Evolutionary conservation across 2,113 vertebrate genomes (phyloP), one percentile per base, ranked within the genome.

Genomic region (Paramormyrops kingsleyae): DNA sequence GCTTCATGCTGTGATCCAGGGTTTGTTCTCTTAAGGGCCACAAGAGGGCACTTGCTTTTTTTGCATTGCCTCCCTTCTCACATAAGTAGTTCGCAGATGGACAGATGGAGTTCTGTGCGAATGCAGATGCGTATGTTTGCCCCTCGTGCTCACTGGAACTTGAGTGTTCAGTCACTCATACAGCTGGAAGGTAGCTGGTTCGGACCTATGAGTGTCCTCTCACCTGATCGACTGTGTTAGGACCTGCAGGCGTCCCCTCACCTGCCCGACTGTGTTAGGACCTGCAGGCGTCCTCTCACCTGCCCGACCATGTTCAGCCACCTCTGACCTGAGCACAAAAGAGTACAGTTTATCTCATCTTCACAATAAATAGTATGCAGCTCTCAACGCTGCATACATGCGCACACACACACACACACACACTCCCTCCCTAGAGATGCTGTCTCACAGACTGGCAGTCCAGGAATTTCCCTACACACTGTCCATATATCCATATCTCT

Each of bases 261-360:
- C 52, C 52, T 53, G 52, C 17, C 1, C 17, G 17, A 53, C 52
- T 5, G 52, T 96, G 83, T 90, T 91, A 27, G 90, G 91, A 42
- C 92, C 92, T 0, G 88, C 1, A 39, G 93, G 90, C 0, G 90
- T 91, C 90, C 10, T 85, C 3, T 92, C 74, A 42, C 91, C 84
- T 31, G 90, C 88, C 88, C 46, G 90, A 74, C 87, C 46, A 31
- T 35, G 17, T 47, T 56, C 88, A 12, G 88, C 27, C 35, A 27
- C 17, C 31, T 89, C 88, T 7, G 92, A 90, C 90, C 94, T 94
- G 1, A 12, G 1, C 4, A 27, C 13, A 8, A 46, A n/a, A 66
- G 35, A 88, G 3, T 42, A 13, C 46, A 50, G 5, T 86, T 31
- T 52, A 12, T 50, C 10, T 10, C 13, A 49, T 56, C 21, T 47